A percentile compares a stretch with the other conserved stretches of the same genome.
Conservation (phyloP, 2,888 invertebrate genomes). For the Synanthedon andrenaeformis region DNA sequence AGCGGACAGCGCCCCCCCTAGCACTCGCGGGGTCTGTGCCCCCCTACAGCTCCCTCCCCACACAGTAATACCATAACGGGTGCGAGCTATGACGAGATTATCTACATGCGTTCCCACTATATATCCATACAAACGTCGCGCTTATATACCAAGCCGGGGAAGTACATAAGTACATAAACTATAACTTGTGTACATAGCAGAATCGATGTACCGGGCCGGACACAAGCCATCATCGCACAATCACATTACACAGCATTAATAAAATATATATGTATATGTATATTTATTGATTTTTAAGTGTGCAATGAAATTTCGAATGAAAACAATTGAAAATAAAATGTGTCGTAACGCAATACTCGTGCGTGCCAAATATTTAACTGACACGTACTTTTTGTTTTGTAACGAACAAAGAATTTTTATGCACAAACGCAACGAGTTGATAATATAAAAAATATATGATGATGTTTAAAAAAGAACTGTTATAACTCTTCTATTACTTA, state of each 20-base stretch:
- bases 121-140: conserved; percentile 40
- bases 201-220: conserved; percentile 56
- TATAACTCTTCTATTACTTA: too few relatives aligned
- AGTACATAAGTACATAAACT: conserved; percentile 53
- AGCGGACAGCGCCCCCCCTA: conserved; percentile 59
- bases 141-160: conserved; percentile 34
- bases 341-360: too few relatives aligned
- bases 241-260: conserved; percentile 41
- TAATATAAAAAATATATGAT: too few relatives aligned
- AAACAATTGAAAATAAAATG: too few relatives aligned
- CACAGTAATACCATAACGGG: conserved; percentile 70
- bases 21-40: conserved; percentile 37
- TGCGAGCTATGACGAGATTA: conserved; percentile 70
- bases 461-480: too few relatives aligned
- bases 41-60: conserved; percentile 24
- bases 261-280: conserved; percentile 26
- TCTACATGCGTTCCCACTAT: conserved; percentile 58
- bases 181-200: conserved; percentile 56
- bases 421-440: too few relatives aligned
- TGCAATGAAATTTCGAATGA: too few relatives aligned
- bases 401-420: not conserved
- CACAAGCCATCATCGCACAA: conserved; percentile 53
- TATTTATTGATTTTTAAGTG: conserved; percentile 3
- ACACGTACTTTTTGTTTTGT: not conserved
- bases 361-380: too few relatives aligned